Percentiles rank a stretch among this genome's conserved stretches.
phyloP scores from a whole-genome alignment of 2,888 invertebrate species.

The Caenorhabditis sinica region DNA sequence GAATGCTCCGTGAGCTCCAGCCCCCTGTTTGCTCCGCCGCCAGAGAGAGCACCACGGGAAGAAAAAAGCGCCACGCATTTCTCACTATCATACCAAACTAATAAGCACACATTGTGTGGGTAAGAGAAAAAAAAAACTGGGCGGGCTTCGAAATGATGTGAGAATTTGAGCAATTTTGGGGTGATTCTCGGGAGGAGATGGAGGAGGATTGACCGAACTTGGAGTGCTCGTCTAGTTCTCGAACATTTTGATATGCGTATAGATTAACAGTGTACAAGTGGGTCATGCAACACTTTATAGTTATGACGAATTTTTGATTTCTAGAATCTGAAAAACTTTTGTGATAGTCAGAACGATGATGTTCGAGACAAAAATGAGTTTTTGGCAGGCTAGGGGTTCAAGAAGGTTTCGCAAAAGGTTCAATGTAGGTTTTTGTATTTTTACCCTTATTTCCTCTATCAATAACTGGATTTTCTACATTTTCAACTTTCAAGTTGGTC shows the following conservation, averaged over 20 bases:
- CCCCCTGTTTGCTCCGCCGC: slow-evolving; percentile 60
- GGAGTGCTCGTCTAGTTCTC: slow-evolving; percentile 3
- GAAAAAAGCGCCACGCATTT: slow-evolving; percentile 50
- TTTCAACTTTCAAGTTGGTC: no score
- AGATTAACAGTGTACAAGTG: slow-evolving; percentile 33
- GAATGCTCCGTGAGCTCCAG: slow-evolving; percentile 39
- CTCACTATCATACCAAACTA: slow-evolving; percentile 63
- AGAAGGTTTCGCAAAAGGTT: no score
- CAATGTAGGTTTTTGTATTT: no score
- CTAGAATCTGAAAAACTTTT: not conserved
- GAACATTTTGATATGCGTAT: slow-evolving; percentile 6
- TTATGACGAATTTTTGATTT: slow-evolving; percentile 20
- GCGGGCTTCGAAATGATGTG: slow-evolving; percentile 24
- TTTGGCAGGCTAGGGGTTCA: no score
- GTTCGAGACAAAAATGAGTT: no score
- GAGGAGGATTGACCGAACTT: slow-evolving; percentile 35
- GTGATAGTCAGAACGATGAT: no score
- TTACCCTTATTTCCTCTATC: no score
- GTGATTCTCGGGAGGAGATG: not conserved
- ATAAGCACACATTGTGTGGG: slow-evolving; percentile 51
- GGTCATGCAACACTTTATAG: slow-evolving; percentile 48
- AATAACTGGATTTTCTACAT: no score
- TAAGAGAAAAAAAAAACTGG: slow-evolving; percentile 12
- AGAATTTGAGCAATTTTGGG: slow-evolving; percentile 5
- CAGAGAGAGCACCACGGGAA: slow-evolving; percentile 17